Conservation (phyloP, 1,140 invertebrate species). For the Harpegnathos saltator region DNA sequence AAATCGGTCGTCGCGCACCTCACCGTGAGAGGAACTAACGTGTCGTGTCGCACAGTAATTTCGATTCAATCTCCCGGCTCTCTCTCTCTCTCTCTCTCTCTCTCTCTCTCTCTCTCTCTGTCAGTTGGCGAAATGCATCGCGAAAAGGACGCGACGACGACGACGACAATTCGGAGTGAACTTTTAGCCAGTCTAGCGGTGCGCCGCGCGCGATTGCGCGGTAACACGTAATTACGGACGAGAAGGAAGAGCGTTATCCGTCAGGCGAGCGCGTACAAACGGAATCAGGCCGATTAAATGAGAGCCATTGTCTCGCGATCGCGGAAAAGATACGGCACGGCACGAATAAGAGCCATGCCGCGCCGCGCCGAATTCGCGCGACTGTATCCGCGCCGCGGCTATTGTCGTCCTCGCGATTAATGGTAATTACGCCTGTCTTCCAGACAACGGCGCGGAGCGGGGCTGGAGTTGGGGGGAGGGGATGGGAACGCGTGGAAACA, state of each 20-base stretch:
- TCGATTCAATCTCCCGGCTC: no score
- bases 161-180: conserved; percentile 27
- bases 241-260: conserved; percentile 65
- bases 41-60: no score
- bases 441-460: not conserved
- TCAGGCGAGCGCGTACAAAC: conserved; percentile 42
- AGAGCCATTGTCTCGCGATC: conserved; percentile 63
- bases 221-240: conserved; percentile 35
- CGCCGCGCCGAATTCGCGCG: not conserved
- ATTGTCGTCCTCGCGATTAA: conserved; percentile 50
- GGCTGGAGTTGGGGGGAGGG: not conserved
- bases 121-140: no score
- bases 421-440: conserved; percentile 55
- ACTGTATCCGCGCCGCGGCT: conserved; percentile 9
- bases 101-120: no score
- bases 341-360: conserved; percentile 16
- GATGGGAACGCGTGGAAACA: conserved; percentile 26
- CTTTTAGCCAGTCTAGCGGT: not conserved
- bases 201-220: not conserved
- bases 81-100: no score
- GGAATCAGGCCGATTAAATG: conserved; percentile 49
- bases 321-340: conserved; percentile 22
- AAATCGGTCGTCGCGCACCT: no score
- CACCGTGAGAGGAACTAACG: no score
- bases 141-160: no score